These are phyloP conservation scores for Emesis castigata DNA, from an alignment of 2,888 invertebrate genomes.

Conservation along the genomic window DNA sequence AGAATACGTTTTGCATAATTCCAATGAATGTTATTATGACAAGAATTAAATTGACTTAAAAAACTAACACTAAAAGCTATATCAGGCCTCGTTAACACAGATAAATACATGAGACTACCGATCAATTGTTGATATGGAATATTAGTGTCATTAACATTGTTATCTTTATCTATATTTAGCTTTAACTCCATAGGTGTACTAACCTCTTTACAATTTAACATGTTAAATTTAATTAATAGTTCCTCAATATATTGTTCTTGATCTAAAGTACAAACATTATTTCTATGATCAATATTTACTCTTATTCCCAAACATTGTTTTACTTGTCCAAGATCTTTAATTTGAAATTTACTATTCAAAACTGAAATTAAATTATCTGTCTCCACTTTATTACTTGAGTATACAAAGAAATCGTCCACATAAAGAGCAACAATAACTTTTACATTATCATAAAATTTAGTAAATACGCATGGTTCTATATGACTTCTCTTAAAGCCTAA, in stretches of 20 bases:
- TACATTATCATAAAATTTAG: no score
- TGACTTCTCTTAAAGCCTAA: no score
- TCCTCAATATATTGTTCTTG: constrained; percentile 16
- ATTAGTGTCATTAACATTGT: neutral
- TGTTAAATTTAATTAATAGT: constrained; percentile 7
- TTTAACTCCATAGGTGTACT: constrained; percentile 13
- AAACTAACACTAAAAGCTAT: constrained; percentile 14
- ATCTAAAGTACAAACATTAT: constrained; percentile 9
- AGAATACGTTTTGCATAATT: constrained; percentile 4
- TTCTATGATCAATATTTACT: constrained; percentile 25
- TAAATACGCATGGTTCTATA: no score
- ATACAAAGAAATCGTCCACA: constrained; percentile 39
- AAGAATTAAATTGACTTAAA: constrained; percentile 20
- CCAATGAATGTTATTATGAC: constrained; percentile 8
- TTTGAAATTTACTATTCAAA: constrained; percentile 32
- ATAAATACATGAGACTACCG: neutral
- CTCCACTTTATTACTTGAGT: constrained; percentile 19
- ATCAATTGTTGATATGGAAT: neutral
- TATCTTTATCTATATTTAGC: neutral
- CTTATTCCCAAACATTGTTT: constrained; percentile 18
- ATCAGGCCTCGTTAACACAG: constrained; percentile 17
- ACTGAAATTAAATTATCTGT: constrained; percentile 35
- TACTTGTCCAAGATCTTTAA: constrained; percentile 22
- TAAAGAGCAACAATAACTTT: constrained; percentile 1
- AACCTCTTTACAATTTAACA: neutral